Base-by-base conservation (phyloP, 2,888 invertebrate species). In the Adelognathus sp. region DNA sequence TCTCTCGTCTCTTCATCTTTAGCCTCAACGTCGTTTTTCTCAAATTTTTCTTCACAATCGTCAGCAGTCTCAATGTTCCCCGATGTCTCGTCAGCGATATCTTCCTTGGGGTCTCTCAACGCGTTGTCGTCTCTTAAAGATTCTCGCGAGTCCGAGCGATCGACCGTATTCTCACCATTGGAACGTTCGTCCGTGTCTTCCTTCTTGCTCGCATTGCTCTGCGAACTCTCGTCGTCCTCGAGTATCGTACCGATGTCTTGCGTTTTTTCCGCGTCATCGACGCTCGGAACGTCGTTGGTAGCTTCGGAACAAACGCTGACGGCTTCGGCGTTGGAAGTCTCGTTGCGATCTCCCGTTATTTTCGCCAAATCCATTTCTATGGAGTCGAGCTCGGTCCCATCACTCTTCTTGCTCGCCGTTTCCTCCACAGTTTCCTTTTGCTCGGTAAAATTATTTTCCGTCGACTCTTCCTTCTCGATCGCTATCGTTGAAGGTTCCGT, bases 241-340 rank as follows among this genome's bases (percentile, higher is more conserved):
- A 88, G 76, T 63, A 89, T 89, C 58, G 86, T 77, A 72, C 88
- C 86, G 27, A 88, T 89, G 4, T 88, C 88, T 54, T 88, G 87
- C 0, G 88, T 87, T 46, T 88, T 88, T 44, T 88, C 89, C 1
- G 82, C 84, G 39, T 88, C 88, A 24, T 89, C 89, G 2, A 82
- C 75, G 56, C 83, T 86, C 11, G 84, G 82, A 29, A 82, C 72
- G 36, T 88, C 87, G 24, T 61, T 78, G 9, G 86, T 84, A 27
- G 86, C 63, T 75, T 87, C 87, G 3, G 88, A 87, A 29, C 86
- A 84, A 41, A 84, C 81, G 27, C 86, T 88, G 11, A 79, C 79
- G 1, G 80, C 81, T 77, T 87, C 87, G 4, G 84, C 76, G 0
- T 85, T 82, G 9, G 82, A 82, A 7, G 81, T 73, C 54, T 88